Base-by-base conservation (phyloP, 2,888 invertebrate species). In the Drosophila anceps region DNA sequence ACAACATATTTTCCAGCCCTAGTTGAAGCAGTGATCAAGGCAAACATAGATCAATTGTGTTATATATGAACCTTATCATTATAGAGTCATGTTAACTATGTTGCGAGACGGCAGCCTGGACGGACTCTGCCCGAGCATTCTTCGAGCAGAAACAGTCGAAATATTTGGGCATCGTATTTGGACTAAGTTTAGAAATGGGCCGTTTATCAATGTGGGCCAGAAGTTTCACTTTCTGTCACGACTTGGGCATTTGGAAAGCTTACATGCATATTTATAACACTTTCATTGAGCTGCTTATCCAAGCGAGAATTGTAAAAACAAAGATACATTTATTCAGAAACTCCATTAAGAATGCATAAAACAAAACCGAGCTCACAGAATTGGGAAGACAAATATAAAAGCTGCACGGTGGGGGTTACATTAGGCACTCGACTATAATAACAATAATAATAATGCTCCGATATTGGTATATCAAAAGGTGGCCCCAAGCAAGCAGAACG, bases 211-310 rank as follows among this genome's bases (percentile, higher is more conserved):
- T 65, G 57, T 65, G 60, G 67, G 64, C 51, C 60, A 72, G 44
- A 68, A 67, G 59, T 85, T 82, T 82, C 83, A 82, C 85, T 85
- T 82, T 85, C 83, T n/a, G 62, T 85, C 85, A 82, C 85, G 83
- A 85, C 64, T 82, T 66, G 51, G 44, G 24, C 50, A 55, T 69
- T 73, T 76, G 62, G 76, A 84, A 84, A 81, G 79, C 82, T 78
- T 55, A 53, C 41, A 76, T 70, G 60, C 69, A 84, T 76, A 79
- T 82, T 84, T 79, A 84, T 82, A 85, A 82, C 81, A 81, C 81
- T 81, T 84, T 82, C 80, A 55, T 82, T 84, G 50, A 44, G 62
- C 35, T 53, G 70, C 57, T 63, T 41, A 62, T 72, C 59, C 59
- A 6, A 51, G 43, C 51, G 60, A 76, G 79, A 73, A 73, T 70